phyloP scores from a whole-genome alignment of 2,888 invertebrate species.

The Galerucella calmariensis region DNA sequence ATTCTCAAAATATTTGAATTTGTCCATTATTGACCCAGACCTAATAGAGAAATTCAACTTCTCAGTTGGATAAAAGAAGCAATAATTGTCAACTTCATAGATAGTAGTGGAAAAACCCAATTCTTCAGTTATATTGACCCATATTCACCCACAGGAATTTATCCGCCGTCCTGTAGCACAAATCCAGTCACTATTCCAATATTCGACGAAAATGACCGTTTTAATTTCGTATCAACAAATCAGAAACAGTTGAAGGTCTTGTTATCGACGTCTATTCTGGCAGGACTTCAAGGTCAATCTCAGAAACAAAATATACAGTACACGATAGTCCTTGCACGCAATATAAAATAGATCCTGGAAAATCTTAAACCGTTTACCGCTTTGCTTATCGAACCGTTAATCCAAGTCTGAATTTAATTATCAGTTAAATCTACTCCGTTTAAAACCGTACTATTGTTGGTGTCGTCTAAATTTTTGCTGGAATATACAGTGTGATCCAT shows the following conservation, averaged over 20 bases:
- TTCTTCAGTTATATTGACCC: too few relatives aligned
- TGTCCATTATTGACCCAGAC: too few relatives aligned
- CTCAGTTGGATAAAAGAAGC: too few relatives aligned
- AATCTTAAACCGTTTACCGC: slow-evolving; percentile 8
- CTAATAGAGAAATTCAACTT: too few relatives aligned
- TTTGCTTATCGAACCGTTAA: neutral
- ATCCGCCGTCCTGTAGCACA: neutral
- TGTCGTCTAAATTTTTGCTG: neutral
- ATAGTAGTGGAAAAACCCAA: too few relatives aligned
- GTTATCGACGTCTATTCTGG: slow-evolving; percentile 20
- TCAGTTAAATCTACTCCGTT: neutral
- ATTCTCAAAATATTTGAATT: too few relatives aligned
- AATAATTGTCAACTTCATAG: too few relatives aligned
- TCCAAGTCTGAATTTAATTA: neutral
- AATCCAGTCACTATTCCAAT: neutral
- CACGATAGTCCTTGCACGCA: slow-evolving; percentile 11
- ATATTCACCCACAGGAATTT: too few relatives aligned
- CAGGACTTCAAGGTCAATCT: slow-evolving; percentile 10
- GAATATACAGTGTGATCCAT: too few relatives aligned
- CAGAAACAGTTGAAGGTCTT: slow-evolving; percentile 17
- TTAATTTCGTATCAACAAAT: slow-evolving; percentile 1
- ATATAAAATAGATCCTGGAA: slow-evolving; percentile 19
- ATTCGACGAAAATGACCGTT: slow-evolving; percentile 8
- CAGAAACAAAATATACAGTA: slow-evolving; percentile 14
- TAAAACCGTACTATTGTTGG: neutral